phyloP scores from a whole-genome alignment of 2,888 invertebrate species.

The Rotaria socialis region DNA sequence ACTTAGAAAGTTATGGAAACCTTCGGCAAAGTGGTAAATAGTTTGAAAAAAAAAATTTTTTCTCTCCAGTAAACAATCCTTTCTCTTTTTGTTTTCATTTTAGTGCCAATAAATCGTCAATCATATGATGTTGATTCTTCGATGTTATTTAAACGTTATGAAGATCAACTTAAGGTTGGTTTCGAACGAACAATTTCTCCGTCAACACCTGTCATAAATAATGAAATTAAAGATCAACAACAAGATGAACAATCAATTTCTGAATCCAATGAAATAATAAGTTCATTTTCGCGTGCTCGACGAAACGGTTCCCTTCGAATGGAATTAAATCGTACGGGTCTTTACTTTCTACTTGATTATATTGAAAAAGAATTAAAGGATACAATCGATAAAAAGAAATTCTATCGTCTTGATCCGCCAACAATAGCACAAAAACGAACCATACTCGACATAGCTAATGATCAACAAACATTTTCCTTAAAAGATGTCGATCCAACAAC shows the following conservation, averaged over 20 bases:
- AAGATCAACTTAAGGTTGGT: constrained; percentile 18
- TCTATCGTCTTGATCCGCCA: not conserved
- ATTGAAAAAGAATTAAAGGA: not conserved
- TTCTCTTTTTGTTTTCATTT: not conserved
- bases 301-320: not conserved
- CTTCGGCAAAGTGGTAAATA: not conserved
- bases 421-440: not conserved
- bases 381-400: constrained; percentile 21
- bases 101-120: not conserved
- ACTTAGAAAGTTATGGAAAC: not conserved
- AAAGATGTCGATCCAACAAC: not conserved
- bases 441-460: not conserved
- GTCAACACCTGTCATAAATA: not conserved
- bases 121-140: not conserved
- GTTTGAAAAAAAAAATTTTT: not conserved
- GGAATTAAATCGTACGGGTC: not conserved
- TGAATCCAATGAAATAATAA: not conserved
- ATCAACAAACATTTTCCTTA: not conserved
- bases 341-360: not conserved
- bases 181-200: not conserved
- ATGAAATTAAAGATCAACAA: not conserved
- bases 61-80: not conserved
- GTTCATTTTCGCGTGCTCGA: not conserved
- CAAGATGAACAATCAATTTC: not conserved
- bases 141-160: not conserved